These are phyloP conservation scores for Caenorhabditis tropicalis DNA, from an alignment of 1,140 invertebrate species.

Conservation along the genomic window DNA sequence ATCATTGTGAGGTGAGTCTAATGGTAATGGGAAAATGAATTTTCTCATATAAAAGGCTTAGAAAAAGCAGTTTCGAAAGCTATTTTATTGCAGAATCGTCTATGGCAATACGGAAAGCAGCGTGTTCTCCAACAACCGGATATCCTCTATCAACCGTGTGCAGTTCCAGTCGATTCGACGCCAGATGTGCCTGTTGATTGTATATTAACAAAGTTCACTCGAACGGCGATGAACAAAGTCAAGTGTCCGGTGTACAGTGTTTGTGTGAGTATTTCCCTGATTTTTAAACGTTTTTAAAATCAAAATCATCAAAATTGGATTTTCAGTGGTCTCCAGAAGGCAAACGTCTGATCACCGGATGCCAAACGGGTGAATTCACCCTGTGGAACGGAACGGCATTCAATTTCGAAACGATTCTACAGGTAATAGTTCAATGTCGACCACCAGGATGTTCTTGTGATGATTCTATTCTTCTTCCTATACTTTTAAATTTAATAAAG, in stretches of 20 bases:
- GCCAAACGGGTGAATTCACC: conserved; percentile 98
- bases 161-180: conserved; percentile 65
- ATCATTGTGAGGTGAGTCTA: conserved; percentile 54
- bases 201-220: conserved; percentile 92
- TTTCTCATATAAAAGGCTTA: too few species aligned
- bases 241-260: conserved; percentile 97
- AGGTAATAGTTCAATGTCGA: conserved; percentile 77
- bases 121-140: conserved; percentile 48
- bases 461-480: too few species aligned
- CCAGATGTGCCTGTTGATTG: conserved; percentile 93
- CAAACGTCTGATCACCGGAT: conserved; percentile 92
- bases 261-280: conserved; percentile 79
- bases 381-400: conserved; percentile 99
- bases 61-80: neutral
- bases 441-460: neutral
- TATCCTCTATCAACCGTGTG: conserved; percentile 45
- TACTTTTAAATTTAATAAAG: neutral
- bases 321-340: conserved; percentile 95
- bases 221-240: conserved; percentile 99
- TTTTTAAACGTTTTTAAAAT: too few species aligned
- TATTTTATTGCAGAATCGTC: conserved; percentile 27
- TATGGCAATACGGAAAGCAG: conserved; percentile 50
- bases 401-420: conserved; percentile 99
- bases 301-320: too few species aligned
- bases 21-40: neutral